Percentiles rank a stretch among this genome's conserved stretches.
phyloP scores from a whole-genome alignment of 2,888 invertebrate genomes.

The Sabellastarte sp. region DNA sequence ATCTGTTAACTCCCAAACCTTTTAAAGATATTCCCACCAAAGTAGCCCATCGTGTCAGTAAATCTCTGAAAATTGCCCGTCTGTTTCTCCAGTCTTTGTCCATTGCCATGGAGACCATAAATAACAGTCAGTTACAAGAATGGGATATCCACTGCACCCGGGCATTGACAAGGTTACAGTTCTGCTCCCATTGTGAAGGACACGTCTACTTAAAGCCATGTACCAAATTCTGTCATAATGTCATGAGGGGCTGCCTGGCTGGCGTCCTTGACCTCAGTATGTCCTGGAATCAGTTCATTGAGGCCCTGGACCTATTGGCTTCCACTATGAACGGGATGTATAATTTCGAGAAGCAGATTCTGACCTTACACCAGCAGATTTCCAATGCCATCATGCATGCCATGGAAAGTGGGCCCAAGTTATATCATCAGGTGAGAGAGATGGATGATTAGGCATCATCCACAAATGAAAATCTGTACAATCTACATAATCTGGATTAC shows the following conservation, averaged over 20 bases:
- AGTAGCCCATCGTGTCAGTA: background rate
- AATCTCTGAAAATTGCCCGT: background rate
- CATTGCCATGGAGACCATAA: background rate
- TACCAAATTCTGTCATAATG: background rate
- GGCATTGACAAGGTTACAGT: background rate
- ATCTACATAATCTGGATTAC: too few species aligned
- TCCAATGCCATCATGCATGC: background rate
- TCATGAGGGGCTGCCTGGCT: background rate
- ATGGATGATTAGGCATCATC: too few species aligned
- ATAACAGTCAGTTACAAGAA: background rate
- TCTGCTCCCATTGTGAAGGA: background rate
- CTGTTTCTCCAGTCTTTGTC: background rate
- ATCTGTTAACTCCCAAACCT: background rate
- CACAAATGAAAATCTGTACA: too few species aligned
- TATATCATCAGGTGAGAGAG: background rate
- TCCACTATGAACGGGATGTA: background rate
- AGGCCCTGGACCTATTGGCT: background rate
- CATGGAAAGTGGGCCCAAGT: background rate
- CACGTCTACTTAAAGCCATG: background rate
- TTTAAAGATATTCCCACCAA: background rate
- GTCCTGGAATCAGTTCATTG: background rate
- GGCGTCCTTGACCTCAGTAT: background rate
- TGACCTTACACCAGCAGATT: background rate
- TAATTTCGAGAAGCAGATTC: background rate
- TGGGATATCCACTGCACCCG: background rate